Evolutionary conservation across 2,888 invertebrate genomes (phyloP).

Genomic region (Oscheius sp.): DNA sequence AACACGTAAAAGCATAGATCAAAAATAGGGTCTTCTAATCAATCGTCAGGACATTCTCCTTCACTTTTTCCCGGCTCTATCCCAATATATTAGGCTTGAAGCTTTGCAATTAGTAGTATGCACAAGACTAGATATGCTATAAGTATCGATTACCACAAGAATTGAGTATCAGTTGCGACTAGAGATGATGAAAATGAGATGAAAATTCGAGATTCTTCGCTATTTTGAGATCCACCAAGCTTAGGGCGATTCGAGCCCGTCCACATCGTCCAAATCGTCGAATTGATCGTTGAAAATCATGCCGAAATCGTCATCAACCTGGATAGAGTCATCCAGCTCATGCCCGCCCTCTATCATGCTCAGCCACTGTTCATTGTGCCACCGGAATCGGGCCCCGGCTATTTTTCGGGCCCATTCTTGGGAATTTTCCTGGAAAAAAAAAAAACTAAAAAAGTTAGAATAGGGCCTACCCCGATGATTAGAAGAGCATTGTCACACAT

Average conservation of each 20-base stretch:
- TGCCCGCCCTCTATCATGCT: constrained; percentile 84
- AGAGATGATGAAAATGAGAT: no score
- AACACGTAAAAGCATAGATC: no score
- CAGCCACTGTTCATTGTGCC: constrained; percentile 97
- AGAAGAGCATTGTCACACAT: constrained; percentile 95
- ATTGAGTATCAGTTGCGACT: no score
- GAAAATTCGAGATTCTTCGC: no score
- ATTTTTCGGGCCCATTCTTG: constrained; percentile 93
- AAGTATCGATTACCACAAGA: no score
- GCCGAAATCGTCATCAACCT: constrained; percentile 47
- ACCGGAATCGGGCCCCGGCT: constrained; percentile 93
- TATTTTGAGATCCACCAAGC: no score
- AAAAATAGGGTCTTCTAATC: no score
- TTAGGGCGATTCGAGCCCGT: constrained; percentile 5
- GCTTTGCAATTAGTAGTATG: no score
- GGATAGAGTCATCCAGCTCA: constrained; percentile 17
- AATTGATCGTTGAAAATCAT: constrained; percentile 52
- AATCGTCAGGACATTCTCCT: no score
- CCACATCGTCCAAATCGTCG: constrained; percentile 47
- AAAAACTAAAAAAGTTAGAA: neutral
- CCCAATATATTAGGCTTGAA: no score
- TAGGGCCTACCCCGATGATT: constrained; percentile 84
- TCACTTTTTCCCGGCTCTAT: no score
- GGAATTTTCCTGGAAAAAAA: constrained; percentile 80
- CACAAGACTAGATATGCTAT: no score